A percentile compares a stretch with the other conserved stretches of the same genome.
Evolutionary conservation across 92 coral and sea anemone species (phyloP).

Genomic region (Parazoanthus swiftii): DNA sequence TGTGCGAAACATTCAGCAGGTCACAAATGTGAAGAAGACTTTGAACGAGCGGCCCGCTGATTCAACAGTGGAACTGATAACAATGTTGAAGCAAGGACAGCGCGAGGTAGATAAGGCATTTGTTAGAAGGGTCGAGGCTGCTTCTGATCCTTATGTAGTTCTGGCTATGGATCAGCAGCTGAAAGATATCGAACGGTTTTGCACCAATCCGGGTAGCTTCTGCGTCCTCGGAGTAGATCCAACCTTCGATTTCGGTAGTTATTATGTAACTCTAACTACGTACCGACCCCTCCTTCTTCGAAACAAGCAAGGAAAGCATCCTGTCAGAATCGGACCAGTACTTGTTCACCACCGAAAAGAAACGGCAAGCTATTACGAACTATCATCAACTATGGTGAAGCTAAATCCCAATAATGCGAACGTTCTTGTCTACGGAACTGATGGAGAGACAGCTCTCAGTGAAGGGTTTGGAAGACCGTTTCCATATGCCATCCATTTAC

Average conservation of each 20-base stretch:
- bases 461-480: too few relatives aligned
- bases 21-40: too few relatives aligned
- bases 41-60: slow-evolving; percentile 23
- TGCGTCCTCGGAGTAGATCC: slow-evolving; percentile 60
- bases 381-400: too few relatives aligned
- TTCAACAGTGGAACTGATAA: too few relatives aligned
- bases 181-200: slow-evolving; percentile 51
- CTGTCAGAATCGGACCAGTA: too few relatives aligned
- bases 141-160: slow-evolving; percentile 57
- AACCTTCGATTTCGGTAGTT: slow-evolving; percentile 49
- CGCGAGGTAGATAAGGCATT: slow-evolving; percentile 40
- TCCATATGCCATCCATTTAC: too few relatives aligned
- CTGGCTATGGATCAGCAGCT: slow-evolving; percentile 62
- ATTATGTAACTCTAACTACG: slow-evolving; percentile 42
- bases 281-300: slow-evolving; percentile 51
- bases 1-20: too few relatives aligned
- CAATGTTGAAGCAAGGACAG: slow-evolving; percentile 21
- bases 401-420: too few relatives aligned
- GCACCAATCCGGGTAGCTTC: slow-evolving; percentile 51
- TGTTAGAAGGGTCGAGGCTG: slow-evolving; percentile 54
- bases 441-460: too few relatives aligned
- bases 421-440: too few relatives aligned
- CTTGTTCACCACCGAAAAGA: too few relatives aligned
- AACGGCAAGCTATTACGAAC: too few relatives aligned
- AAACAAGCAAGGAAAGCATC: slow-evolving; percentile 48